Evolutionary conservation across 2,797 vertebrate genomes (phyloP).

Genomic region (Halcyon badia): DNA sequence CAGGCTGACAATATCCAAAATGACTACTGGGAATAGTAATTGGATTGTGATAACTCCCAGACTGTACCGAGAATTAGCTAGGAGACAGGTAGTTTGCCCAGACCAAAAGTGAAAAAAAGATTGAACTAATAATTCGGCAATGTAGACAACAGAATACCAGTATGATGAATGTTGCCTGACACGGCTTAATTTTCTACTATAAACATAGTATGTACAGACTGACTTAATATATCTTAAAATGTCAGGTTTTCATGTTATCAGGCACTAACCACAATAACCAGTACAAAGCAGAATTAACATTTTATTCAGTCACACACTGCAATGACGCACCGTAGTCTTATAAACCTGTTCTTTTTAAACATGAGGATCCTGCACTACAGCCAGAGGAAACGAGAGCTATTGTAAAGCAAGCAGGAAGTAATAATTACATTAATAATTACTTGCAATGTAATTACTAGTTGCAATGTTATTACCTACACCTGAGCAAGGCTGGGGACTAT

Average conservation of each 20-base stretch:
- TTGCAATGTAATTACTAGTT: background rate
- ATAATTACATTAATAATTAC: background rate
- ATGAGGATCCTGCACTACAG: background rate
- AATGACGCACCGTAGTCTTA: background rate
- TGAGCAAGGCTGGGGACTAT: background rate
- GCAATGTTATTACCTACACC: background rate
- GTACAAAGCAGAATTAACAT: background rate
- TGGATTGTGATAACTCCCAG: background rate
- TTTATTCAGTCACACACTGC: background rate
- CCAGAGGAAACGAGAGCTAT: background rate
- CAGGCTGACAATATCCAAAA: background rate
- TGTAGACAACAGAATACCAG: background rate
- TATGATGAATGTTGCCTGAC: fast-evolving
- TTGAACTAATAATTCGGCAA: background rate
- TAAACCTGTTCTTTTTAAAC: fast-evolving
- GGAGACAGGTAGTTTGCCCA: background rate
- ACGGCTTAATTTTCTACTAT: background rate
- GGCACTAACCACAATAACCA: background rate
- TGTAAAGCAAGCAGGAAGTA: background rate
- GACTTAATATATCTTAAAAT: background rate
- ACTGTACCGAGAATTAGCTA: background rate
- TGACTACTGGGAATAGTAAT: background rate
- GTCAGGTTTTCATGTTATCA: background rate
- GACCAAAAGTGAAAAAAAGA: background rate
- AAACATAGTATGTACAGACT: background rate